Conservation (phyloP, 2,797 vertebrate species). For the Silurus lanzhouensis region DNA sequence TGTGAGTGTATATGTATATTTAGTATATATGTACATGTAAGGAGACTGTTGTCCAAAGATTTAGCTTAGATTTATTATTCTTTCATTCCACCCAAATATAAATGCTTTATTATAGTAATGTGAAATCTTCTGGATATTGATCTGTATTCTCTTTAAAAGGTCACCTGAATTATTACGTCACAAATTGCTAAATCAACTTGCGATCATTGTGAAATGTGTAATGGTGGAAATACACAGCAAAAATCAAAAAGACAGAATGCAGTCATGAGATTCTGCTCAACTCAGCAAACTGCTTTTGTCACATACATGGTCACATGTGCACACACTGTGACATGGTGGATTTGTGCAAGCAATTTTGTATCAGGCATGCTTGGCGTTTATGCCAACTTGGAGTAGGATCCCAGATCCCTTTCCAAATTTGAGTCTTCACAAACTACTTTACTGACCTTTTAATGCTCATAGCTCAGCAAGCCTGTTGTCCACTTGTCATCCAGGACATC, state of each 20-base stretch:
- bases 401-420: constrained; percentile 22
- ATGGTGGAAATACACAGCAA: neutral
- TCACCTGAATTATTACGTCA: neutral
- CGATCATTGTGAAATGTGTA: neutral
- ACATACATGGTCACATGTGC: neutral
- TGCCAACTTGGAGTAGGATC: constrained; percentile 26
- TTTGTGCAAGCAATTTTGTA: neutral
- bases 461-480: constrained; percentile 8
- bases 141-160: neutral
- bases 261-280: neutral
- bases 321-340: neutral
- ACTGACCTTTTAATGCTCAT: constrained; percentile 13
- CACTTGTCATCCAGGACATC: constrained; percentile 13
- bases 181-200: neutral
- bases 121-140: neutral
- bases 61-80: neutral
- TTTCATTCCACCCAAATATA: neutral
- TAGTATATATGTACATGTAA: neutral
- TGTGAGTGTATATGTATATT: no score
- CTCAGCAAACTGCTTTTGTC: neutral
- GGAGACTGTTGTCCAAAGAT: neutral
- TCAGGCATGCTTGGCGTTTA: constrained; percentile 17
- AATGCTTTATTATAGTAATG: no score
- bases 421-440: constrained; percentile 6
- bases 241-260: neutral